A percentile compares a stretch with the other conserved stretches of the same genome.
Evolutionary conservation across 2,113 vertebrate species (phyloP).

Genomic region (Arvicanthis niloticus): DNA sequence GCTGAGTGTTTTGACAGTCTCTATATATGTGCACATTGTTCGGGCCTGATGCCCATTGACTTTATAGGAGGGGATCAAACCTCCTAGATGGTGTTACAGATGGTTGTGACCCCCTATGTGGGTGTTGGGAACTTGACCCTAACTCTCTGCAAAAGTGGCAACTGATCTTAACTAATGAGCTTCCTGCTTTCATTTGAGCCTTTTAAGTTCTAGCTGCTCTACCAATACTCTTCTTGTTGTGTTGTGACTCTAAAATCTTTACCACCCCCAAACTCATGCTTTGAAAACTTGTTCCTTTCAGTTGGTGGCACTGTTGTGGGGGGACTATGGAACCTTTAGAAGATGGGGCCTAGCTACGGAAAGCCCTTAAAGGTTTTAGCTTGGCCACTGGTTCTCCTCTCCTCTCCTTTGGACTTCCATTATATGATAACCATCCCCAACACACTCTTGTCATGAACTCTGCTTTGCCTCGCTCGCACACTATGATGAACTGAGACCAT

Average conservation of each 20-base stretch:
- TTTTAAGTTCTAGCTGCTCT: not conserved
- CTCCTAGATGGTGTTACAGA: not conserved
- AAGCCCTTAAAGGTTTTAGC: not conserved
- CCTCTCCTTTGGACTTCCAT: not conserved
- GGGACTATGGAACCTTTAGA: not conserved
- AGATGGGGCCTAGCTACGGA: not conserved
- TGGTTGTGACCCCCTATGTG: not conserved
- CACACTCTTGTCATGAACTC: not conserved
- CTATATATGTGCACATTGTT: not conserved
- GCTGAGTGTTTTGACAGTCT: not conserved
- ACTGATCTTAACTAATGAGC: not conserved
- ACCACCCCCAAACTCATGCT: no score
- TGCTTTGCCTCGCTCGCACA: not conserved
- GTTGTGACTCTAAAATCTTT: not conserved
- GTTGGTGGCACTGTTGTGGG: no score
- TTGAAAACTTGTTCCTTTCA: not conserved
- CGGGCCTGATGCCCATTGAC: not conserved
- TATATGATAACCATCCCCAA: not conserved
- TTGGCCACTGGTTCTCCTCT: not conserved
- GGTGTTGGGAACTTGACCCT: not conserved
- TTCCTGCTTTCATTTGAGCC: not conserved
- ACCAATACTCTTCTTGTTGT: not conserved
- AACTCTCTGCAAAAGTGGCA: not conserved
- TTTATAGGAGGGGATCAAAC: not conserved
- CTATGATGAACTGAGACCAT: no score